phyloP scores from a whole-genome alignment of 64 coral and sea anemone species.

The Catalaphyllia jardinei region DNA sequence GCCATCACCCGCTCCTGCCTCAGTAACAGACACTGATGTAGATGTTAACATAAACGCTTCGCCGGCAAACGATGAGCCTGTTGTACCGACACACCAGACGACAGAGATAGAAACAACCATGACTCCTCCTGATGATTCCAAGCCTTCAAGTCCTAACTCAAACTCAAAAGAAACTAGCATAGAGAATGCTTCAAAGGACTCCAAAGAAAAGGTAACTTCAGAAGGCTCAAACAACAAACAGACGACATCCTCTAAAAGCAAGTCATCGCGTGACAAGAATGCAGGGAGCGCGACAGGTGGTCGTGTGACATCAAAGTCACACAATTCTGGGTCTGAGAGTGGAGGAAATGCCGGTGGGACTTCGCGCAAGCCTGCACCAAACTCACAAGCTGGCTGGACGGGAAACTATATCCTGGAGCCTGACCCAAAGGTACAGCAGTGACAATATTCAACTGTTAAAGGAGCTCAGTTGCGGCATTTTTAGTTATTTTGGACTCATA shows the following conservation, averaged over 20 bases:
- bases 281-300: neutral
- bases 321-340: conserved; percentile 23
- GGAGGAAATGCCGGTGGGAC: conserved; percentile 19
- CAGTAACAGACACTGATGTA: neutral
- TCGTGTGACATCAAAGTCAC: conserved; percentile 19
- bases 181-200: conserved; percentile 1
- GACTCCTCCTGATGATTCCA: neutral
- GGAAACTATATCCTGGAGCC: conserved; percentile 65
- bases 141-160: neutral
- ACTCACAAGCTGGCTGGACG: conserved; percentile 16
- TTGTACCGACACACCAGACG: neutral
- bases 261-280: conserved; percentile 47
- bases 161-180: neutral
- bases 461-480: too few species aligned
- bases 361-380: conserved; percentile 26
- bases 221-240: neutral
- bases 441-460: neutral
- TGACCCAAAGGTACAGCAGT: conserved; percentile 72
- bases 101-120: neutral
- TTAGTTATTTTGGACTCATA: too few species aligned
- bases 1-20: neutral
- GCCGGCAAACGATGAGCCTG: neutral
- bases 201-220: neutral
- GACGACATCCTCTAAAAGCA: conserved; percentile 9
- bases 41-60: neutral